phyloP scores from a whole-genome alignment of 2,888 invertebrate genomes.

The Caenorhabditis japonica region DNA sequence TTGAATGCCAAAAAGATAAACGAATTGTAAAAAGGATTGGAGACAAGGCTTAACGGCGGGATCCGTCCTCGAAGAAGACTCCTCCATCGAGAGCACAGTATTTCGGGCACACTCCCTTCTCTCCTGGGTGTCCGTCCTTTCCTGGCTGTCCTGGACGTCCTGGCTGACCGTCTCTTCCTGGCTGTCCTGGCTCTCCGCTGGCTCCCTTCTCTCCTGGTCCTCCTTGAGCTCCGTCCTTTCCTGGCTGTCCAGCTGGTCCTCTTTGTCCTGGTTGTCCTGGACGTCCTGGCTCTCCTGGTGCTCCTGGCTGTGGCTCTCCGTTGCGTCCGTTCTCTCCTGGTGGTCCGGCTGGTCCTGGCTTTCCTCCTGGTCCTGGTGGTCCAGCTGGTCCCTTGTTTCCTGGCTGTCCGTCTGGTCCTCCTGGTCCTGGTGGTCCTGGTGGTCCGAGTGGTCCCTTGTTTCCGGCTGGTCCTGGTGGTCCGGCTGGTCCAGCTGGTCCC shows the following conservation, averaged over 20 bases:
- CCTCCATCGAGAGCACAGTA: slow-evolving; percentile 55
- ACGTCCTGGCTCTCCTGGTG: slow-evolving; percentile 64
- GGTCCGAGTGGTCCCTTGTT: slow-evolving; percentile 64
- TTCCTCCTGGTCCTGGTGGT: slow-evolving; percentile 61
- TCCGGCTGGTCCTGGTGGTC: slow-evolving; percentile 67
- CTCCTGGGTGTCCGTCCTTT: slow-evolving; percentile 53
- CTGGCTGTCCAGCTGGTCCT: slow-evolving; percentile 61
- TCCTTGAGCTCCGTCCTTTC: slow-evolving; percentile 60
- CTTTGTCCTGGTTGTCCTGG: slow-evolving; percentile 62
- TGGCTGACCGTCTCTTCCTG: slow-evolving; percentile 58
- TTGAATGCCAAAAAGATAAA: neutral
- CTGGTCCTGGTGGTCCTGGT: slow-evolving; percentile 64
- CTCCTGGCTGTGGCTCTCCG: slow-evolving; percentile 56
- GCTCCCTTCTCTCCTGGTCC: slow-evolving; percentile 63
- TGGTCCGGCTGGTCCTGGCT: slow-evolving; percentile 60
- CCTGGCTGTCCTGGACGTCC: slow-evolving; percentile 59
- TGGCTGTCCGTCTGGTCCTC: slow-evolving; percentile 50
- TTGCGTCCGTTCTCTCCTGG: slow-evolving; percentile 55
- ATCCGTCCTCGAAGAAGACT: slow-evolving; percentile 58
- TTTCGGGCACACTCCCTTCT: slow-evolving; percentile 57
- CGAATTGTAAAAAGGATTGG: slow-evolving; percentile 6
- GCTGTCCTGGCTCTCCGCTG: slow-evolving; percentile 59
- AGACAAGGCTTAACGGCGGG: slow-evolving; percentile 25
- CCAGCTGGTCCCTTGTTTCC: slow-evolving; percentile 63
- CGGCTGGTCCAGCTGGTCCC: slow-evolving; percentile 63